Evolutionary conservation across 2,888 invertebrate species (phyloP), one percentile per base, ranked within the genome.

Genomic region (Drepana falcataria): DNA sequence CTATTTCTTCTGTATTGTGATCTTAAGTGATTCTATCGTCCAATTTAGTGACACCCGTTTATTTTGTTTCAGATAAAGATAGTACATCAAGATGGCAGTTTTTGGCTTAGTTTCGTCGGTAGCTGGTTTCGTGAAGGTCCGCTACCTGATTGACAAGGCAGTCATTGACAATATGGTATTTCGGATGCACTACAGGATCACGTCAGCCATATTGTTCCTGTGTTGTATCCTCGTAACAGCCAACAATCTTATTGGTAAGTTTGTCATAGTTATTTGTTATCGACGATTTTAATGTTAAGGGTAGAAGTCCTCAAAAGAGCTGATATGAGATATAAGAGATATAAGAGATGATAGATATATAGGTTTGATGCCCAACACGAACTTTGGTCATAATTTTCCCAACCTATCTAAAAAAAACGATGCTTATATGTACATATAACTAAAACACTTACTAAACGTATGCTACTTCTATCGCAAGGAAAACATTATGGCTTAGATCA

Each of bases 91-190:
- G 77, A 96, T 96, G 96, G 94, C 95, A 77, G 93, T 96, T 64
- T 94, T 96, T 79, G 96, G 96, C 63, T 93, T 97, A 93, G 95
- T 96, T 68, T 96, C 96, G 77, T 95, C 96, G 69, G 95, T 97
- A 71, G 96, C 96, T 92, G 96, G 96, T 90, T 96, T 97, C 84
- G 94, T 97, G 72, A 97, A 97, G 92, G 95, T 97, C 82, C 95
- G 97, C 83, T 96, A 95, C 92, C 93, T 96, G 68, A 93, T 96
- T 80, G 97, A 97, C 92, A 96, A 95, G 85, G 97, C 97, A 59
- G 92, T 96, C 69, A 96, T 97, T 75, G 97, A 97, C 91, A 97
- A 97, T 85, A 95, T 96, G 94, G 94, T 96, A 59, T 97, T 97
- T 89, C 93, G 97, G 72, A 95, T 96, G 81, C 97, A 97, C 86